Evolutionary conservation across 2,888 invertebrate species (phyloP), one percentile per base, ranked within the genome.

Genomic region (Dasysyrphus tricinctus): DNA sequence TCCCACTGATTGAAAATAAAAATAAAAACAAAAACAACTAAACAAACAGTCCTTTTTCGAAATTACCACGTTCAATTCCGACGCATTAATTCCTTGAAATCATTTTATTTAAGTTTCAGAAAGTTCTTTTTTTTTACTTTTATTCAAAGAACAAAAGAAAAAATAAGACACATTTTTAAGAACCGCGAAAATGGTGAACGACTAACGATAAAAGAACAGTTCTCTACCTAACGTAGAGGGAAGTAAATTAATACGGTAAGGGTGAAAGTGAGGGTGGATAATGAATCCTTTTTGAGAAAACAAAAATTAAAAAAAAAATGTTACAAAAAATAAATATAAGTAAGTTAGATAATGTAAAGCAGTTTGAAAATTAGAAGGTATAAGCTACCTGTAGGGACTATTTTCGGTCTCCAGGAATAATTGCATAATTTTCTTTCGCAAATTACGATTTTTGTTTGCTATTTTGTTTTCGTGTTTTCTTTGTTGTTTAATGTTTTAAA

Each of bases 171-270:
- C 56, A 70, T 75, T 76, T 67, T 84, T 77, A 77, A 61, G 85
- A 85, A 85, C 85, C 76, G 77, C 81, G 81, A 81, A 85, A 85
- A 85, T 85, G 69, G 69, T 85, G 81, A 81, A 81, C 73, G 85
- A 57, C 77, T n/a, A 74, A 74, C 73, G 49, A 81, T 85, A 84
- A 84, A 84, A 80, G 76, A 54, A 80, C 80, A 67, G 76, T 39
- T 24, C 12, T 19, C 75, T 54, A 69, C 69, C 73, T 24, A 69
- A 61, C 73, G 54, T 72, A 81, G 81, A 73, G 81, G 77, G 69
- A 63, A 85, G 85, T 63, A 77, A 73, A 85, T 81, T 81, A 77
- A 80, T 37, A 57, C 61, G 56, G 77, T 69, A n/a, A 16, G 69
- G 24, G 24, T 24, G 24, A 24, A 3, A 59, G 29, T 29, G 24